Evolutionary conservation across 2,888 invertebrate species (phyloP).

Genomic region (Drosophila stalkeri): DNA sequence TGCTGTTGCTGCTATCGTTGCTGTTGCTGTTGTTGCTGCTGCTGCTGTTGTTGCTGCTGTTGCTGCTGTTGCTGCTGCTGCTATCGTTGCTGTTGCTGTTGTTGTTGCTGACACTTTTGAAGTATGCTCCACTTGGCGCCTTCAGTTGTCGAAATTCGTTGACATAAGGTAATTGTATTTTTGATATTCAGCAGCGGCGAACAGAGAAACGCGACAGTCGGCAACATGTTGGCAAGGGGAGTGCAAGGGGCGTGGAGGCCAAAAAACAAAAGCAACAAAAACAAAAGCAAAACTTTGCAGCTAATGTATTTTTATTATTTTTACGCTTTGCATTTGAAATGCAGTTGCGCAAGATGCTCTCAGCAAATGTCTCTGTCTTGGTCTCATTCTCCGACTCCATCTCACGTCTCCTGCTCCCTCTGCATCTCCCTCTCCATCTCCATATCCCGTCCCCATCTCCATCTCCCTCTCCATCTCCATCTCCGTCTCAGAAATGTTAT

Average conservation of each 20-base stretch:
- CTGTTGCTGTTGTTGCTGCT: too few species aligned
- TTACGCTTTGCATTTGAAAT: conserved; percentile 76
- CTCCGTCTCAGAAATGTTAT: conserved; percentile 48
- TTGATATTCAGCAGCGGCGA: conserved; percentile 52
- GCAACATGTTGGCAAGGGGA: too few species aligned
- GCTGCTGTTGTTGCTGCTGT: too few species aligned
- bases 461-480: neutral
- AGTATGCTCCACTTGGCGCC: conserved; percentile 43
- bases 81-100: conserved; percentile 21
- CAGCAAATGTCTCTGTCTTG: conserved; percentile 20
- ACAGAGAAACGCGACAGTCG: neutral
- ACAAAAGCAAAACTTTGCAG: conserved; percentile 55
- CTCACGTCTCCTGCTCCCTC: neutral
- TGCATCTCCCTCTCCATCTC: neutral
- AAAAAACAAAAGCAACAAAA: neutral
- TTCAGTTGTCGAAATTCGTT: conserved; percentile 63
- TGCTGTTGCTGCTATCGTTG: too few species aligned
- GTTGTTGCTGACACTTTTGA: conserved; percentile 49
- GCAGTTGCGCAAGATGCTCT: conserved; percentile 62
- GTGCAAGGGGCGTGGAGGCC: neutral
- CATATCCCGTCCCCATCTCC: neutral
- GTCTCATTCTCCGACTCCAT: neutral
- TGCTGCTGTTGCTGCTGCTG: too few species aligned
- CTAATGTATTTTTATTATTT: conserved; percentile 81
- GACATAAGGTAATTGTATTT: conserved; percentile 78